These are phyloP conservation scores for Megalurothrips usitatus DNA, from an alignment of 2,888 invertebrate genomes.

Conservation along the genomic window DNA sequence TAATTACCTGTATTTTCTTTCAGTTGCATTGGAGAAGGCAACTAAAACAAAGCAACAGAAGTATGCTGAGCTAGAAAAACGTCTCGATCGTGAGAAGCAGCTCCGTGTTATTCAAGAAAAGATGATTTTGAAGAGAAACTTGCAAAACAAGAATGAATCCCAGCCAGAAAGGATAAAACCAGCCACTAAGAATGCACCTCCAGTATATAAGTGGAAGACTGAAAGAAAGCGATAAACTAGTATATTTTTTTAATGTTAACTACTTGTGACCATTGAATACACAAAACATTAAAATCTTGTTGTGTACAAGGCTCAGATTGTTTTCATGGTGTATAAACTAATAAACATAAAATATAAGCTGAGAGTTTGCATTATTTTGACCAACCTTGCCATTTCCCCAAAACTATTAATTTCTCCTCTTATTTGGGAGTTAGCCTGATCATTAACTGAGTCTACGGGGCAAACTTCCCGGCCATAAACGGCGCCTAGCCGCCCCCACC, in stretches of 20 bases:
- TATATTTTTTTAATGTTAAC: too few relatives aligned
- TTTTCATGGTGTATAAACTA: too few relatives aligned
- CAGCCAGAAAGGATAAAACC: constrained; percentile 61
- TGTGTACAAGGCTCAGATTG: too few relatives aligned
- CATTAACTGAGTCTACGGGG: too few relatives aligned
- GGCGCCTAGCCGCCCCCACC: too few relatives aligned
- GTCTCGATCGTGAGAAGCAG: constrained; percentile 72
- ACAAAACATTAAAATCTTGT: too few relatives aligned
- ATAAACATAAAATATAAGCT: too few relatives aligned
- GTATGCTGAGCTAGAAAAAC: constrained; percentile 69
- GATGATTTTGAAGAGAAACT: constrained; percentile 64
- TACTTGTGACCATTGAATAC: too few relatives aligned
- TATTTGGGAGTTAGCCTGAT: background rate
- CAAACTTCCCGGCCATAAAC: too few relatives aligned
- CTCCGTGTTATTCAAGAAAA: constrained; percentile 71
- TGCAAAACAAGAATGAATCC: constrained; percentile 58
- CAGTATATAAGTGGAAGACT: constrained; percentile 75
- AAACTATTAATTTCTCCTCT: background rate
- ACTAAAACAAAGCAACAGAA: constrained; percentile 58
- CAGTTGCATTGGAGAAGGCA: constrained; percentile 49
- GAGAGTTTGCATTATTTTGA: too few relatives aligned
- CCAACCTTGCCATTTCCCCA: too few relatives aligned
- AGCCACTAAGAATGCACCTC: constrained; percentile 63
- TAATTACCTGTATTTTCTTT: constrained; percentile 35
- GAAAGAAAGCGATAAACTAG: constrained; percentile 67